phyloP scores from a whole-genome alignment of 1,140 invertebrate genomes.

The Leptinotarsa lineolata region DNA sequence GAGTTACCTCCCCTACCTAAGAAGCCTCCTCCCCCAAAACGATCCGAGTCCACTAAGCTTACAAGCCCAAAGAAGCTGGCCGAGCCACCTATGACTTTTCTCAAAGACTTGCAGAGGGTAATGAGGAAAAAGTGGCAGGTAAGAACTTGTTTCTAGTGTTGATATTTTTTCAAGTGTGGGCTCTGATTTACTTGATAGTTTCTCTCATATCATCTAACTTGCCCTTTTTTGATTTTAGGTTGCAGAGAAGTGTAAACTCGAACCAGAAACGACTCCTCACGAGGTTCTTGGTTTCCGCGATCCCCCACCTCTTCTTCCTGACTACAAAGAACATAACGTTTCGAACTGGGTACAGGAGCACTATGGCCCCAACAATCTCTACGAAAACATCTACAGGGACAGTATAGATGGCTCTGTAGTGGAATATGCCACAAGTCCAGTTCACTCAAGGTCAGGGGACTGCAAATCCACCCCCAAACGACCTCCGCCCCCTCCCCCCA shows the following conservation, averaged over 20 bases:
- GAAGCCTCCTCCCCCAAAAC: slow-evolving; percentile 69
- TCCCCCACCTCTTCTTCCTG: slow-evolving; percentile 66
- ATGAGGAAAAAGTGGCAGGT: slow-evolving; percentile 91
- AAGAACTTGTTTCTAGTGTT: neutral
- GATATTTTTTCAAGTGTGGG: too few relatives aligned
- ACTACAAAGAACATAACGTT: slow-evolving; percentile 81
- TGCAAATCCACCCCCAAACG: slow-evolving; percentile 57
- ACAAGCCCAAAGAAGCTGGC: slow-evolving; percentile 76
- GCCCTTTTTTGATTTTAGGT: slow-evolving; percentile 63
- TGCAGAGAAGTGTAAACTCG: slow-evolving; percentile 86
- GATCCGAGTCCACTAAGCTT: slow-evolving; percentile 71
- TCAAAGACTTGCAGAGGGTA: slow-evolving; percentile 85
- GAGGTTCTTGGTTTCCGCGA: slow-evolving; percentile 88
- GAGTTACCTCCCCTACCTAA: slow-evolving; percentile 59
- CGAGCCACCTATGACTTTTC: slow-evolving; percentile 80
- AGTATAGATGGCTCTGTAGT: slow-evolving; percentile 55
- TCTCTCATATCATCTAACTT: too few relatives aligned
- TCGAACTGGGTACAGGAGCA: slow-evolving; percentile 90
- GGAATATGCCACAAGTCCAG: slow-evolving; percentile 58
- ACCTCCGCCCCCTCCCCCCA: slow-evolving; percentile 78
- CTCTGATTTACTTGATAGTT: too few relatives aligned
- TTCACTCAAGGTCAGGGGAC: slow-evolving; percentile 41
- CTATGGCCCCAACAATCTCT: slow-evolving; percentile 71
- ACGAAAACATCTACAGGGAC: slow-evolving; percentile 64
- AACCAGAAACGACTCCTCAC: slow-evolving; percentile 82